These are phyloP conservation scores for Heliconius sara DNA, from an alignment of 2,888 invertebrate species.

Conservation along the genomic window DNA sequence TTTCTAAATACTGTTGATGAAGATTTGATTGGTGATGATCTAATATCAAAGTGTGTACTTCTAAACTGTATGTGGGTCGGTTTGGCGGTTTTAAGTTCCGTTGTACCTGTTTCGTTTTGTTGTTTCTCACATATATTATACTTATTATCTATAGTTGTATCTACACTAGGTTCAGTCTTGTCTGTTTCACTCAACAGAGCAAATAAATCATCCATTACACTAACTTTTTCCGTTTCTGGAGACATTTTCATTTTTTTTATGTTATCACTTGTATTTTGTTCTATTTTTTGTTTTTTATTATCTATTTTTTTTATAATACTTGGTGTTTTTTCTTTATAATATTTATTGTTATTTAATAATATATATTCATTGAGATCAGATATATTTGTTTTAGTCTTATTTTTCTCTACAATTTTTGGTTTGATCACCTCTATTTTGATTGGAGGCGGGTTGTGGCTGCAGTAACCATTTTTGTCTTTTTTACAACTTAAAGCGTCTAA, in stretches of 20 bases:
- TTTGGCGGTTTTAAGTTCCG: conserved; percentile 48
- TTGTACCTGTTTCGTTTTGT: conserved; percentile 34
- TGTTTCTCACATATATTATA: conserved; percentile 37
- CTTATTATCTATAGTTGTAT: conserved; percentile 36
- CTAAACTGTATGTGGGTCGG: conserved; percentile 68
- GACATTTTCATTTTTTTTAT: conserved; percentile 43
- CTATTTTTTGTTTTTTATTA: conserved; percentile 43
- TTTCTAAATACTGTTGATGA: conserved; percentile 73
- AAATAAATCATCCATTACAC: conserved; percentile 61
- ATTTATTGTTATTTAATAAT: conserved; percentile 27
- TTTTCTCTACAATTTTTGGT: conserved; percentile 45
- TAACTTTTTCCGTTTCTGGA: conserved; percentile 51
- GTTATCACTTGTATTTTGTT: conserved; percentile 30
- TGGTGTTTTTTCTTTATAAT: conserved; percentile 31
- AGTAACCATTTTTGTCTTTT: conserved; percentile 71
- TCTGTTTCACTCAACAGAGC: conserved; percentile 49
- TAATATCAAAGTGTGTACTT: conserved; percentile 76
- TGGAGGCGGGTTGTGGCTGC: conserved; percentile 65
- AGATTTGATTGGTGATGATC: conserved; percentile 77
- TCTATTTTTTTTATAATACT: conserved; percentile 40
- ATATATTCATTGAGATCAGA: conserved; percentile 30
- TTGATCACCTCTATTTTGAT: neutral
- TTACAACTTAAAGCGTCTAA: conserved; percentile 72
- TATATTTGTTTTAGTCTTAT: conserved; percentile 22
- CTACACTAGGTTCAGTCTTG: conserved; percentile 46